Evolutionary conservation across 2,797 vertebrate genomes (phyloP).

Genomic region (Apogon talboti): DNA sequence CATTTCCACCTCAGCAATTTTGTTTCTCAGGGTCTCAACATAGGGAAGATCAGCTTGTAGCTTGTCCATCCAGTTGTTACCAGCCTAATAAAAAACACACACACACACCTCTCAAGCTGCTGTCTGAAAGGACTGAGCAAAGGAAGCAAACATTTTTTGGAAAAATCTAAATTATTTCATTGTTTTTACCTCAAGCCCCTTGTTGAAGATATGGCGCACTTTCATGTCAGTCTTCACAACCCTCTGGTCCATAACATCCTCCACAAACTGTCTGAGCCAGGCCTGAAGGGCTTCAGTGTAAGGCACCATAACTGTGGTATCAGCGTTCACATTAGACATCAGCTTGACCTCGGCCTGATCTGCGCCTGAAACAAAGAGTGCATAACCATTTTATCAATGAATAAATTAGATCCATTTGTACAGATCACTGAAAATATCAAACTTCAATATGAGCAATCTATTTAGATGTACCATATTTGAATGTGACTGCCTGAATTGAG

Average conservation of each 20-base stretch:
- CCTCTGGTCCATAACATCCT: conserved; percentile 84
- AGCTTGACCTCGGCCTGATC: conserved; percentile 88
- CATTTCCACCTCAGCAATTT: conserved; percentile 79
- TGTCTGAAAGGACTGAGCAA: not conserved
- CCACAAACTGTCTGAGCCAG: conserved; percentile 69
- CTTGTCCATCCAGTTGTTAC: conserved; percentile 88
- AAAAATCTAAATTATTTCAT: not conserved
- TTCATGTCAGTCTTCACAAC: conserved; percentile 92
- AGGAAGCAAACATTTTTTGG: not conserved
- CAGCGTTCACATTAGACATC: conserved; percentile 84
- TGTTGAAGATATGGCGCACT: conserved; percentile 87
- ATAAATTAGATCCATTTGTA: not conserved
- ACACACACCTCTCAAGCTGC: conserved; percentile 5
- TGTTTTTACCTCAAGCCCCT: conserved; percentile 86
- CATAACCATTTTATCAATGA: conserved; percentile 18
- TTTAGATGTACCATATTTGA: conserved; percentile 86
- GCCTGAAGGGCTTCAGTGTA: conserved; percentile 71
- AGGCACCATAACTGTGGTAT: conserved; percentile 80
- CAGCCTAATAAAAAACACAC: conserved; percentile 79
- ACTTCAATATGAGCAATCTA: not conserved
- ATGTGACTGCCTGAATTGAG: conserved; percentile 82
- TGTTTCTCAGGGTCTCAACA: conserved; percentile 80
- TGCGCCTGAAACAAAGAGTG: conserved; percentile 78
- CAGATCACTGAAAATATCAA: not conserved
- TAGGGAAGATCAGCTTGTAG: conserved; percentile 81